Conservation (phyloP, 2,888 invertebrate genomes). For the Drosophila nigritarsus region DNA sequence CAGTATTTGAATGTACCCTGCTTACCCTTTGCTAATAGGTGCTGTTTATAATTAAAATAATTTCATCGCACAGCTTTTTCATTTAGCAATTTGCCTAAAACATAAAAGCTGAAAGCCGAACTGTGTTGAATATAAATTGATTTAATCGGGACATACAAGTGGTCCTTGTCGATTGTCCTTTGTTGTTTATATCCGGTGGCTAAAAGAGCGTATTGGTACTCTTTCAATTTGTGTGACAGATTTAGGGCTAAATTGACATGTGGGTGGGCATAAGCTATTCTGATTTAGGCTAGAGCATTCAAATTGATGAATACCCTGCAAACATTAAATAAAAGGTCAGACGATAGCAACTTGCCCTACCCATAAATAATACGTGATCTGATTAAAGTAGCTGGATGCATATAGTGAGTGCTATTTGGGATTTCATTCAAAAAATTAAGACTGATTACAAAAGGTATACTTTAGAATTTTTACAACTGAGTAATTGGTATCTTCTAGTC, state of each 20-base stretch:
- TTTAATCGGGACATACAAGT: constrained; percentile 1
- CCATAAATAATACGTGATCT: not conserved
- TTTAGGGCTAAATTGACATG: not conserved
- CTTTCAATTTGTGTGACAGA: not conserved
- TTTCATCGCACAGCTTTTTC: not conserved
- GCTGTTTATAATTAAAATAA: not conserved
- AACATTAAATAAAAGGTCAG: not conserved
- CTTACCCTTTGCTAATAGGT: not conserved
- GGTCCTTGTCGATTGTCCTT: constrained; percentile 1
- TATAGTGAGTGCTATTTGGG: not conserved
- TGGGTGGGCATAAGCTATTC: not conserved
- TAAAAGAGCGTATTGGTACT: not conserved
- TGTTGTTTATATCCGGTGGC: not conserved
- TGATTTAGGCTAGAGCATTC: not conserved
- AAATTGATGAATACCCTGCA: not conserved
- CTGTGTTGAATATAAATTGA: constrained; percentile 8
- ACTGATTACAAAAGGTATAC: not conserved
- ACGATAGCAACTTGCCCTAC: not conserved
- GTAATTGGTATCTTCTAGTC: not conserved
- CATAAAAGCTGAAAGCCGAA: constrained; percentile 17
- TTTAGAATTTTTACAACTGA: not conserved
- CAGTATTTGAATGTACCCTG: not conserved
- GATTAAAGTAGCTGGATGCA: not conserved
- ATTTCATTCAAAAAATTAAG: not conserved
- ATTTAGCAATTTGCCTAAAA: constrained; percentile 1